A percentile compares a stretch with the other conserved stretches of the same genome.
Evolutionary conservation across 1,140 invertebrate species (phyloP).

Genomic region (Colletes latitarsis): DNA sequence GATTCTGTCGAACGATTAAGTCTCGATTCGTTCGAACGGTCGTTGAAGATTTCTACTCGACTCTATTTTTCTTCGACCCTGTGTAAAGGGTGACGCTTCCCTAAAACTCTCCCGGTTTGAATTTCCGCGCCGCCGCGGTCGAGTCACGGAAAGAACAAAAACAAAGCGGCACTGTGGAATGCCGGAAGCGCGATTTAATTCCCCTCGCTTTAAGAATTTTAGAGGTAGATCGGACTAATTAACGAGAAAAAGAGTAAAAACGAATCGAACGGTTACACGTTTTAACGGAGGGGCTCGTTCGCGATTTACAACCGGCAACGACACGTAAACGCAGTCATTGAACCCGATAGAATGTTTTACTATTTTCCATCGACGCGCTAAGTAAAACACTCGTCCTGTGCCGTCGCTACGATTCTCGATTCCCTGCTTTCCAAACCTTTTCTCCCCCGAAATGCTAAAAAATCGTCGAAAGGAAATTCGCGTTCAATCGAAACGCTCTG

Average conservation of each 20-base stretch:
- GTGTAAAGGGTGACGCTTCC: background rate
- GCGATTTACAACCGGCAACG: background rate
- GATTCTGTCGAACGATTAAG: no score
- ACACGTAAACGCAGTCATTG: background rate
- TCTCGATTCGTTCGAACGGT: no score
- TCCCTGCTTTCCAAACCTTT: no score
- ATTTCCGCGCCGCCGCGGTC: background rate
- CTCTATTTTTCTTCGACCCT: slow-evolving; percentile 30
- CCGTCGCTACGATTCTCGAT: no score
- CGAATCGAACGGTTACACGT: background rate
- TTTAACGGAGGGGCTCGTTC: no score
- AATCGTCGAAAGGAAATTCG: no score
- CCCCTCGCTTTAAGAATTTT: background rate
- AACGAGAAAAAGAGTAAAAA: background rate
- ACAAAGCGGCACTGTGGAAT: background rate
- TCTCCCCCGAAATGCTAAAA: no score
- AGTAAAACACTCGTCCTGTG: no score
- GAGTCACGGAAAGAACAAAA: background rate
- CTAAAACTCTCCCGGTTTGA: background rate
- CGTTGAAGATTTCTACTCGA: background rate
- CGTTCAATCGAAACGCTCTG: no score
- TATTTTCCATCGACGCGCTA: background rate
- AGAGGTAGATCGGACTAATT: background rate
- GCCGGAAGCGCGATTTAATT: background rate
- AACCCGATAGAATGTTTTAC: background rate